Base-by-base conservation (phyloP, 2,113 vertebrate species). In the Dicentrarchus labrax region DNA sequence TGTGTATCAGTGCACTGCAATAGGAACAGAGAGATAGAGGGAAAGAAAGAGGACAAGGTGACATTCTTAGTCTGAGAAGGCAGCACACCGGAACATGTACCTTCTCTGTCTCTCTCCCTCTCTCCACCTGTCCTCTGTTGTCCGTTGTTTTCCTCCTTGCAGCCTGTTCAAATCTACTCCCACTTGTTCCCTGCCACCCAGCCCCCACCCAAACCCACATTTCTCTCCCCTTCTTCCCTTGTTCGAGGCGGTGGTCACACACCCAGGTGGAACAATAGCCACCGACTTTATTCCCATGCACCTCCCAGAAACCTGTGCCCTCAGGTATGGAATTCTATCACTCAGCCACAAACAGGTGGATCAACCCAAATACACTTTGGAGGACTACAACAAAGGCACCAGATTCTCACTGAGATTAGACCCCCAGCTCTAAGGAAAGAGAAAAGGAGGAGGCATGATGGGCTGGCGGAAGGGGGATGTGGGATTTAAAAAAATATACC, bases 251-350 rank as follows among this genome's bases (percentile, higher is more conserved):
- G 76, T 76, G 76, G 89, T 91, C 92, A 92, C 92, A 94, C 91
- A 82, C 93, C 93, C 89, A 84, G 83, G 77, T 86, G 74, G 78
- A 92, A 96, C 94, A 96, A 95, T 93, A 88, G 88, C 59, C 39
- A 51, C 82, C 71, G n/a, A 83, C 83, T 91, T 90, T 72, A 72
- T 93, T 94, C 91, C 91, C 92, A 92, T 84, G 90, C 88, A 80
- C 86, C 85, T 90, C 88, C 92, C 91, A 87, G 87, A 89, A 84
- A 88, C 80, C 82, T 67, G 78, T 78, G 84, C 93, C 94, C 93
- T 94, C 88, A 91, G 94, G 94, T 95, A 91, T 94, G 95, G 91
- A 95, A 95, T 88, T 91, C 92, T 93, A 95, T 95, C 94, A 94
- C 88, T 89, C 70, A 71, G 77, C 83, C 84, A 91, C 88, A 93